These are phyloP conservation scores for Cephalopholis sonnerati DNA, from an alignment of 2,113 vertebrate genomes.

Conservation along the genomic window DNA sequence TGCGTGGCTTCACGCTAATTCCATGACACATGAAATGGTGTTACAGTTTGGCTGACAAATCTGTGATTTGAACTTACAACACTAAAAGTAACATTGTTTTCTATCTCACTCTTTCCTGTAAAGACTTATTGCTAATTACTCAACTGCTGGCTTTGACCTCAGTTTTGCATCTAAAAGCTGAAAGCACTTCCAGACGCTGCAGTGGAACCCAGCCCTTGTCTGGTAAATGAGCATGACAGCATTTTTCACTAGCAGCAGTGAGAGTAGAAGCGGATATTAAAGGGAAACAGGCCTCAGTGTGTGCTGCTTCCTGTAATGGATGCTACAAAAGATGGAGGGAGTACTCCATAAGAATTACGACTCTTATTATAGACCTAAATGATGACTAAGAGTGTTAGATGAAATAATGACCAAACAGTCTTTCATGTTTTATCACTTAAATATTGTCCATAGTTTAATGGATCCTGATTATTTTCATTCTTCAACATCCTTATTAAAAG, in stretches of 20 bases:
- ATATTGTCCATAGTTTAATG: neutral
- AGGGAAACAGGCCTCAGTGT: slow-evolving; percentile 47
- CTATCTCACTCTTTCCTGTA: neutral
- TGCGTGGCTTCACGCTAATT: neutral
- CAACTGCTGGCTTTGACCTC: slow-evolving; percentile 13
- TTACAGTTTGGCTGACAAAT: neutral
- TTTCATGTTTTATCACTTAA: slow-evolving; percentile 39
- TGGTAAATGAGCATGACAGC: slow-evolving; percentile 33
- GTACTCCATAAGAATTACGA: slow-evolving; percentile 12
- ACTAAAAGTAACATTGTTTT: neutral
- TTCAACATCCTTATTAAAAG: neutral
- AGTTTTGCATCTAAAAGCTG: slow-evolving; percentile 1
- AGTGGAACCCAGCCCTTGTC: neutral
- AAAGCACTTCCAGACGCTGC: slow-evolving; percentile 44
- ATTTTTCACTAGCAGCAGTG: slow-evolving; percentile 19
- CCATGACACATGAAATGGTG: neutral
- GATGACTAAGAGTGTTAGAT: slow-evolving; percentile 30
- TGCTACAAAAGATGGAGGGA: slow-evolving; percentile 12
- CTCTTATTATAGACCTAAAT: slow-evolving; percentile 7
- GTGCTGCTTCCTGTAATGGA: slow-evolving; percentile 50
- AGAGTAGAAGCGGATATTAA: slow-evolving; percentile 41
- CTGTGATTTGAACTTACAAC: neutral
- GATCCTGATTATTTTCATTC: neutral
- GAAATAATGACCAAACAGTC: slow-evolving; percentile 27
- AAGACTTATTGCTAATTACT: neutral